phyloP scores from a whole-genome alignment of 2,888 invertebrate genomes.

The Drosophila falleni region DNA sequence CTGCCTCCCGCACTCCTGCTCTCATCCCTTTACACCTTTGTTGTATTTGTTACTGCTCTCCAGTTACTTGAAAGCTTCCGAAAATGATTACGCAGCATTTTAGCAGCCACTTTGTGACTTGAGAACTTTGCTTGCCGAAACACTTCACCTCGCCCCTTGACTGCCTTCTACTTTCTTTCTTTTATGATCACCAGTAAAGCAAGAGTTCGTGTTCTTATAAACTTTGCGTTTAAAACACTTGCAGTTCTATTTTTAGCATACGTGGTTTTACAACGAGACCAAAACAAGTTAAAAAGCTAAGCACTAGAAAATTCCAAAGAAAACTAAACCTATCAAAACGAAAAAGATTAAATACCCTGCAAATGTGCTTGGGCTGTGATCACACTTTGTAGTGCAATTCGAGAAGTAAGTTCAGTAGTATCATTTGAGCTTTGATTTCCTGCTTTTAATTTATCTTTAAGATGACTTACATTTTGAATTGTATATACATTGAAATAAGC shows the following conservation, averaged over 20 bases:
- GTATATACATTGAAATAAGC: no score
- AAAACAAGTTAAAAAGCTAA: constrained; percentile 22
- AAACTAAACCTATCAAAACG: constrained; percentile 1
- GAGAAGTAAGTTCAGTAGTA: constrained; percentile 2
- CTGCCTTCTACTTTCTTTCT: constrained; percentile 14
- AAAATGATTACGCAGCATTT: constrained; percentile 79
- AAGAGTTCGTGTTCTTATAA: constrained; percentile 32
- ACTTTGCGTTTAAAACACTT: constrained; percentile 19
- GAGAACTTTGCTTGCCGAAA: constrained; percentile 28
- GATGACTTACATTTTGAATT: no score
- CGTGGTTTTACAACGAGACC: constrained; percentile 31
- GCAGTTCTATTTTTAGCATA: constrained; percentile 63
- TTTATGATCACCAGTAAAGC: constrained; percentile 44
- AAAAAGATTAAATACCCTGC: neutral
- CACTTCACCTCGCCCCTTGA: neutral
- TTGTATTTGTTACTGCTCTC: constrained; percentile 20
- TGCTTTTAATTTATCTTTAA: no score
- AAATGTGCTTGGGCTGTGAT: neutral
- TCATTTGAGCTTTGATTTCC: no score
- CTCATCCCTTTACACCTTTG: constrained; percentile 6
- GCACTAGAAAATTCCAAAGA: neutral
- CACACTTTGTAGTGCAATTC: neutral
- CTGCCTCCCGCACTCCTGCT: neutral
- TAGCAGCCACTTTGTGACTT: constrained; percentile 55
- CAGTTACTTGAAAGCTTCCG: constrained; percentile 64